These are phyloP conservation scores for Silvanus unidentatus DNA, from an alignment of 2,888 invertebrate genomes.

Conservation along the genomic window DNA sequence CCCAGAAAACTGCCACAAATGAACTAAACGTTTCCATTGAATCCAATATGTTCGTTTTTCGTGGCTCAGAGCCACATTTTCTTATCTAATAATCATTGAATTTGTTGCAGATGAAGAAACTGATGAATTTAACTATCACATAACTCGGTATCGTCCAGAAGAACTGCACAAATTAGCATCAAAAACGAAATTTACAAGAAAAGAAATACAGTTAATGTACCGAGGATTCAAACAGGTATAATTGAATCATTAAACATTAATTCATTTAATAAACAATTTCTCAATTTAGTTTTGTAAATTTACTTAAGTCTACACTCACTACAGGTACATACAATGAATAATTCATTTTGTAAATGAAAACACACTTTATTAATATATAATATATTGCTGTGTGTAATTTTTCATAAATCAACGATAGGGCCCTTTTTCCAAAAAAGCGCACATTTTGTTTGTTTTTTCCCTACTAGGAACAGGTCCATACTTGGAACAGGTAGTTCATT, in stretches of 20 bases:
- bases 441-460: too few relatives aligned
- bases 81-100: neutral
- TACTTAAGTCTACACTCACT: too few relatives aligned
- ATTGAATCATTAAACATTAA: slow-evolving; percentile 5
- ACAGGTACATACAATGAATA: too few relatives aligned
- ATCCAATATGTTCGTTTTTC: neutral
- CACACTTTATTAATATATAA: too few relatives aligned
- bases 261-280: too few relatives aligned
- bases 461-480: too few relatives aligned
- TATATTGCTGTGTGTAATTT: too few relatives aligned
- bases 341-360: too few relatives aligned
- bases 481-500: too few relatives aligned
- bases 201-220: slow-evolving; percentile 86
- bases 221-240: slow-evolving; percentile 81
- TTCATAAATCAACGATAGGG: too few relatives aligned
- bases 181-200: slow-evolving; percentile 71
- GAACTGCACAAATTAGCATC: slow-evolving; percentile 70
- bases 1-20: neutral
- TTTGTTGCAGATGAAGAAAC: slow-evolving; percentile 64
- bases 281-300: too few relatives aligned
- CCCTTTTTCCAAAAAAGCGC: too few relatives aligned
- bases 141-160: slow-evolving; percentile 70
- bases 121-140: slow-evolving; percentile 58
- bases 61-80: neutral
- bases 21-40: neutral